Evolutionary conservation across 2,797 vertebrate species (phyloP).

Genomic region (Ataeniobius toweri): DNA sequence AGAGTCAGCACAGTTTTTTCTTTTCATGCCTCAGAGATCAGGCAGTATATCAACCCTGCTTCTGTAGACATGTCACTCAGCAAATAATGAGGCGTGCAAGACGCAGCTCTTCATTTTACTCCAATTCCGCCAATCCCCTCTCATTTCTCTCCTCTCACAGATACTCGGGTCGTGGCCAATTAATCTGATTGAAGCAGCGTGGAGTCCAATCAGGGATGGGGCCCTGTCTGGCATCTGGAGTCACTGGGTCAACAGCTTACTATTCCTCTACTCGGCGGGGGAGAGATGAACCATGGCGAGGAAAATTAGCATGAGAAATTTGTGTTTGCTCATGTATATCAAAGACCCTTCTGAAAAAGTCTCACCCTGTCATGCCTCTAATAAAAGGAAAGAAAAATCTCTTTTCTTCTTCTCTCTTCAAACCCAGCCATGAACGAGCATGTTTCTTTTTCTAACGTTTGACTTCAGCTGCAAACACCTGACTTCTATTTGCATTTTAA

Average conservation of each 20-base stretch:
- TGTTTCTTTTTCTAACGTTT: constrained; percentile 5
- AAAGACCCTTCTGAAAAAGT: constrained; percentile 48
- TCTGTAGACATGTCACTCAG: constrained; percentile 50
- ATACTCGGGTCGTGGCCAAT: constrained; percentile 61
- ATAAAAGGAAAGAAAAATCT: constrained; percentile 29
- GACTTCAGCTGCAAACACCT: constrained; percentile 10
- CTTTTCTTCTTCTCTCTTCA: constrained; percentile 35
- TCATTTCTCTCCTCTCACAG: constrained; percentile 46
- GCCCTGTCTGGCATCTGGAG: constrained; percentile 54
- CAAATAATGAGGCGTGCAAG: constrained; percentile 44
- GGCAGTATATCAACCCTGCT: not conserved
- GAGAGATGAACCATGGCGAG: constrained; percentile 35
- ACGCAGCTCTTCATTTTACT: constrained; percentile 24
- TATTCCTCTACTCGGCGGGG: constrained; percentile 43
- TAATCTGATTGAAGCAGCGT: constrained; percentile 58
- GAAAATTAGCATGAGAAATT: constrained; percentile 62
- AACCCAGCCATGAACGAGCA: constrained; percentile 30
- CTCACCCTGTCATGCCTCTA: constrained; percentile 31
- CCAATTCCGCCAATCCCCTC: constrained; percentile 25
- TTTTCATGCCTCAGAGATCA: constrained; percentile 15
- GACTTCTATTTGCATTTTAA: constrained; percentile 45
- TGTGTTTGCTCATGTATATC: constrained; percentile 69
- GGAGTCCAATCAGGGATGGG: constrained; percentile 63
- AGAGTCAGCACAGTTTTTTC: constrained; percentile 12
- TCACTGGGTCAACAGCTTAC: constrained; percentile 60